Percentiles rank a stretch among this genome's conserved stretches.
These are phyloP conservation scores for Antheraea pernyi DNA, from an alignment of 1,140 invertebrate genomes.

Conservation along the genomic window DNA sequence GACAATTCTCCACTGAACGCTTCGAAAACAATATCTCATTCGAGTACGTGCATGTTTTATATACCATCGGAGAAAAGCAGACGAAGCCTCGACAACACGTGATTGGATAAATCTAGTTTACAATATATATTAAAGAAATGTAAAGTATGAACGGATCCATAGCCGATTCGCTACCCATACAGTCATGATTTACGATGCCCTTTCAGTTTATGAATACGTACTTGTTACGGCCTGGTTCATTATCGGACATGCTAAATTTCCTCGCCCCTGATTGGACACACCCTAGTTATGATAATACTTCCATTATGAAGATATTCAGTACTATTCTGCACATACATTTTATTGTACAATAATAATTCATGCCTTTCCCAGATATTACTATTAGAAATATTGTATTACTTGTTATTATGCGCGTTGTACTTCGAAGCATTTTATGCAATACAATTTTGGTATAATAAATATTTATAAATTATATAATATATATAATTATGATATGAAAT, in stretches of 20 bases:
- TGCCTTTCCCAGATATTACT: neutral
- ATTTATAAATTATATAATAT: no score
- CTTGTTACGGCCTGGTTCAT: slow-evolving; percentile 69
- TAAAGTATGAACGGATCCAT: slow-evolving; percentile 29
- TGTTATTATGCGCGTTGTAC: no score
- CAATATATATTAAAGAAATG: neutral
- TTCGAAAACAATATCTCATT: no score
- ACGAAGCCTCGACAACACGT: no score
- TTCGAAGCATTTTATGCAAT: no score
- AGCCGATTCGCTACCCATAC: neutral
- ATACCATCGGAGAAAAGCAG: no score
- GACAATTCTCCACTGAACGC: no score
- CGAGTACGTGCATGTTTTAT: no score
- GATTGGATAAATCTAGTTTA: no score
- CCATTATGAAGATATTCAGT: slow-evolving; percentile 37
- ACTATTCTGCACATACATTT: neutral
- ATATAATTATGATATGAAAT: no score
- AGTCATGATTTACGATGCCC: slow-evolving; percentile 66
- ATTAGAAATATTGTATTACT: neutral
- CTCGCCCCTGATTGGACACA: slow-evolving; percentile 67
- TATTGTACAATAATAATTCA: neutral
- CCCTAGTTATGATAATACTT: slow-evolving; percentile 47
- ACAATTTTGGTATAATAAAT: no score
- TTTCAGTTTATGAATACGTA: slow-evolving; percentile 71
- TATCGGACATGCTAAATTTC: slow-evolving; percentile 59